Conservation (phyloP, 2,888 invertebrate genomes). For the Brachynemurus nebulosus region DNA sequence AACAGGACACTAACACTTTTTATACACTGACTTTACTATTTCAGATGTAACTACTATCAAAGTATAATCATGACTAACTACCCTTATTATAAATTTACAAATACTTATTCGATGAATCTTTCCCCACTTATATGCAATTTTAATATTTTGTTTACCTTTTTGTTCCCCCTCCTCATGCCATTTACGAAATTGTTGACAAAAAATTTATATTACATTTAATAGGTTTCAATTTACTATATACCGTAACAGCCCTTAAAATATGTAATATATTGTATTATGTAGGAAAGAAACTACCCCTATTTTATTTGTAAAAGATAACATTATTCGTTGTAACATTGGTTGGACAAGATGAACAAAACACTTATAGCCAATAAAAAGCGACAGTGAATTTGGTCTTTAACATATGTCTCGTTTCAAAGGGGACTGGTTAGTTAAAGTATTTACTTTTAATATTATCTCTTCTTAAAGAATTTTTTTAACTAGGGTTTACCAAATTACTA, state of each 20-base stretch:
- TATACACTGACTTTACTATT: background rate
- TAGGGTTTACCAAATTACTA: too few relatives aligned
- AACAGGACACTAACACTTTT: background rate
- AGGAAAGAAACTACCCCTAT: background rate
- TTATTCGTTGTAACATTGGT: background rate
- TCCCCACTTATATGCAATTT: background rate
- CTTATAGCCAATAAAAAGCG: background rate
- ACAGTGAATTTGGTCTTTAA: background rate
- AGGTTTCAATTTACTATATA: constrained; percentile 1
- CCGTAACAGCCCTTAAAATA: background rate
- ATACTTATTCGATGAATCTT: background rate
- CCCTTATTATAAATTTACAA: background rate
- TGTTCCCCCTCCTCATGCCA: background rate
- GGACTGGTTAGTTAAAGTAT: too few relatives aligned
- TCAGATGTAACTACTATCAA: too few relatives aligned
- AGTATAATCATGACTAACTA: background rate
- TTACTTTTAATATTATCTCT: too few relatives aligned
- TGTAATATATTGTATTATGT: background rate
- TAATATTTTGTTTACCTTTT: background rate
- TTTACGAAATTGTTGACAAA: background rate
- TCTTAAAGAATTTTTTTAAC: too few relatives aligned
- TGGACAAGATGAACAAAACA: background rate
- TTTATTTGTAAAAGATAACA: background rate
- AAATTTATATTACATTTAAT: too few relatives aligned
- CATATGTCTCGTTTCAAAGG: too few relatives aligned